Base-by-base conservation (phyloP, 1,140 invertebrate species). In the Trichoplusia ni region DNA sequence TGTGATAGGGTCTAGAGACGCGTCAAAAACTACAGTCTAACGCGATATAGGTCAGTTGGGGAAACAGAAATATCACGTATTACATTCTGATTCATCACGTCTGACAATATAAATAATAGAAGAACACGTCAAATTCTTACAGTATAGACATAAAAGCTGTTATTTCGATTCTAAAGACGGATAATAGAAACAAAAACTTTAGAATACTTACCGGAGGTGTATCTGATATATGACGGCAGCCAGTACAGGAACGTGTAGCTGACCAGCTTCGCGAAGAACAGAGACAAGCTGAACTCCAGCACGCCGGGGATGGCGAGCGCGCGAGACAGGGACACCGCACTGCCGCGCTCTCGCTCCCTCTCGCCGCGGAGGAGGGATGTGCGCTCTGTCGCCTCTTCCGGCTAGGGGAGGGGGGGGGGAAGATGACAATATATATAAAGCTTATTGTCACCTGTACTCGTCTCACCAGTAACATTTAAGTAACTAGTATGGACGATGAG, bases 261-360 rank as follows among this genome's bases (percentile, higher is more conserved):
- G 51, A 99, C 98, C 4, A 99, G 92, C 90, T 99, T 99, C n/a
- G 97, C 96, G 90, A 99, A 99, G 87, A 99, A 99, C 25, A 99
- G 91, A 29, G 96, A 97, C 1, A 99, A 81, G 0, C 98, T 98
- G 91, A 97, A 99, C 89, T 99, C 98, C 2, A 98, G 77, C 1
- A 99, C 98, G 14, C 98, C 98, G n/a, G 97, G 97, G 79, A 98
- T 98, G 68, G 90, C 90, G 0, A 97, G 84, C 19, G 97, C 97
- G 27, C 93, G 94, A 0, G 93, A 73, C 65, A 98, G 95, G 51
- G 96, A 94, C 63, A 98, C 95, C 2, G 97, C 95, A 61, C 93
- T 62, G 19, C 40, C 33, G 40, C 51, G 18, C 11, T 71, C 44
- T 40, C 49, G 51, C 16, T 62, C 33, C 11, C 23, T 8, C 5